Base-by-base conservation (phyloP, 2,113 vertebrate genomes). In the Cygnus buccinator region DNA sequence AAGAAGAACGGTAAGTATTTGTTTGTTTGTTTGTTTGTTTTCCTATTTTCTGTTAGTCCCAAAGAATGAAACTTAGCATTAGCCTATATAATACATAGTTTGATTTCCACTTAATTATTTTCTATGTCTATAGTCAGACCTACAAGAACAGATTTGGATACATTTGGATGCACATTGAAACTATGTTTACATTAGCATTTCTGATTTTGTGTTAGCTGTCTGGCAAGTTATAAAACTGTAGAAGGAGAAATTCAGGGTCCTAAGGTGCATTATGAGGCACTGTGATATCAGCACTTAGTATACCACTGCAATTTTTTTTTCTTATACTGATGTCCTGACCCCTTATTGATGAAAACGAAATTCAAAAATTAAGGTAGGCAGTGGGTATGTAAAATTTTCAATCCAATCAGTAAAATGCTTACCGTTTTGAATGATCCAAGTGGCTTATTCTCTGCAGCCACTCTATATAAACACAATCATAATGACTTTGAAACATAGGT, bases 1-100 rank as follows among this genome's bases (percentile, higher is more conserved):
- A 99, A 99, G 97, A 99, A 98, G 90, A 98, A 98, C 0, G 98
- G 98, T 98, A 95, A 98, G 98, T 96, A 22, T 48, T 46, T 46
- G 44, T 46, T 20, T 48, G 20, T 48, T 46, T 46, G 44, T 48
- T 48, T 48, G 46, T 48, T 46, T 20, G 44, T 20, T 48, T 95
- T 72, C 52, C 25, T 73, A 1, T 55, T 72, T 54, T 50, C 67
- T 35, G 1, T 46, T 73, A 58, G 18, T 46, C 35, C 8, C 9
- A 65, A 59, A 54, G 25, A 75, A 81, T 58, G 26, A 93, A 86
- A 90, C 10, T 77, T 33, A 14, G 8, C 9, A 41, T 90, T 72
- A 90, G 87, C 79, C 15, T 20, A 14, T 21, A 3, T n/a, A 44
- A 41, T 78, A 54, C 8, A 6, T 39, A 46, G 43, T 21, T 43